Evolutionary conservation across 2,797 vertebrate species (phyloP).

Genomic region (Liasis olivaceus): DNA sequence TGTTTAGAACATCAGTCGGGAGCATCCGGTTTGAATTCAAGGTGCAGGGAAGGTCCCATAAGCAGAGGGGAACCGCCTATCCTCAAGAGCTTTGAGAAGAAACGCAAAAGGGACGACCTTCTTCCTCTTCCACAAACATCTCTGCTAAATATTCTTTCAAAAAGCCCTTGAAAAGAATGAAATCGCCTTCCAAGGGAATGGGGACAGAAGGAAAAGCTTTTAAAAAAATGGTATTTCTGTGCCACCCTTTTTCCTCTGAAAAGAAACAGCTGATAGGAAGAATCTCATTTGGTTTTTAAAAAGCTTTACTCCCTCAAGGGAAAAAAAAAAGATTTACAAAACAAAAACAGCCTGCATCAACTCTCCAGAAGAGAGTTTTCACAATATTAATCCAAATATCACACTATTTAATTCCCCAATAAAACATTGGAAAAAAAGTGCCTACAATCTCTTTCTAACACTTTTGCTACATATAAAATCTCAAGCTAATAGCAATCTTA

Average conservation of each 20-base stretch:
- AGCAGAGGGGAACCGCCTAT: no score
- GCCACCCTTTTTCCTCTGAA: conserved; percentile 37
- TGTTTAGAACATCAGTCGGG: background rate
- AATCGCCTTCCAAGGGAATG: conserved; percentile 51
- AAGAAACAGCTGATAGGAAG: conserved; percentile 36
- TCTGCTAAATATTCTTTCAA: conserved; percentile 16
- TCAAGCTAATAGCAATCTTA: conserved; percentile 91
- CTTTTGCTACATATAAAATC: conserved; percentile 92
- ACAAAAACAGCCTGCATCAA: conserved; percentile 59
- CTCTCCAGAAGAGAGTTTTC: conserved; percentile 70
- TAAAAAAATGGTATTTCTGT: conserved; percentile 50
- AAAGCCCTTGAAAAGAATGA: conserved; percentile 44
- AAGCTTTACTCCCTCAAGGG: conserved; percentile 64
- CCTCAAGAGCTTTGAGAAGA: no score
- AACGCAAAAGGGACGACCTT: background rate
- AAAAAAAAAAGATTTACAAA: conserved; percentile 66
- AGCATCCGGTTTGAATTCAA: background rate
- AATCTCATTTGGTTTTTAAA: conserved; percentile 43
- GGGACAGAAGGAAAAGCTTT: conserved; percentile 43
- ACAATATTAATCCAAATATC: conserved; percentile 79
- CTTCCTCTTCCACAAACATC: conserved; percentile 9
- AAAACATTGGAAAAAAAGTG: conserved; percentile 78
- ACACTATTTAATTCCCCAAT: conserved; percentile 82
- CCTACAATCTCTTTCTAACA: conserved; percentile 77
- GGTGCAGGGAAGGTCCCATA: background rate